Evolutionary conservation across 2,888 invertebrate species (phyloP).

Genomic region (Timandra comae): DNA sequence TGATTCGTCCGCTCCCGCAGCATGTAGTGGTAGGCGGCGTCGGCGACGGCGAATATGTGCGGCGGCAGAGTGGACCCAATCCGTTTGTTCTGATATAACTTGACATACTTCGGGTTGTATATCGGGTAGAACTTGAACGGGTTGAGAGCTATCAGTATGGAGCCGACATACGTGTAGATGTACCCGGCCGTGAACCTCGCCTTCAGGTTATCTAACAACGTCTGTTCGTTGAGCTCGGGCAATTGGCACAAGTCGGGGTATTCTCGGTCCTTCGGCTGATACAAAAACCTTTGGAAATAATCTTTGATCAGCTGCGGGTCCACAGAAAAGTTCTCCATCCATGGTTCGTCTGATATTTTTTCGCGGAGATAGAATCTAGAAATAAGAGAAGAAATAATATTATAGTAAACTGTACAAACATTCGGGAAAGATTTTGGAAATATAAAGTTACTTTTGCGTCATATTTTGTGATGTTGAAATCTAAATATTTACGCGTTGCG

Average conservation of each 20-base stretch:
- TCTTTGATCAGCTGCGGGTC: constrained; percentile 95
- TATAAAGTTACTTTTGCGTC: constrained; percentile 48
- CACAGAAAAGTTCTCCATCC: constrained; percentile 92
- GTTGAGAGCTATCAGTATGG: constrained; percentile 96
- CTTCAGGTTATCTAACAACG: constrained; percentile 91
- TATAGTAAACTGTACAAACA: constrained; percentile 10
- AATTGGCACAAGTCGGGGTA: constrained; percentile 97
- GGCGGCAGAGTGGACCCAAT: constrained; percentile 95
- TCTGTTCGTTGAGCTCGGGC: constrained; percentile 96
- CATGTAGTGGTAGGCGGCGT: constrained; percentile 96
- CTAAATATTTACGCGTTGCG: constrained; percentile 41
- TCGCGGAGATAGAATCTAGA: constrained; percentile 90
- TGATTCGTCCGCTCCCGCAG: constrained; percentile 90
- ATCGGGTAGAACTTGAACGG: constrained; percentile 97
- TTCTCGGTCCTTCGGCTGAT: constrained; percentile 94
- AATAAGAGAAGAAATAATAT: constrained; percentile 13
- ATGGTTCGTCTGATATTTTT: constrained; percentile 88
- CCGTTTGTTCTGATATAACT: constrained; percentile 94
- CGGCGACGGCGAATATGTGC: constrained; percentile 97
- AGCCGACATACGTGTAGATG: constrained; percentile 97
- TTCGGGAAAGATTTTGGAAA: constrained; percentile 9
- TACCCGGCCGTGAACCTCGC: constrained; percentile 93
- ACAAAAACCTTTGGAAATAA: constrained; percentile 92
- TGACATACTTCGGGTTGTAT: constrained; percentile 98
- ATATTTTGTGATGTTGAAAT: constrained; percentile 35